Evolutionary conservation across 2,888 invertebrate species (phyloP), one percentile per base, ranked within the genome.

Genomic region (Augochlorella aurata): DNA sequence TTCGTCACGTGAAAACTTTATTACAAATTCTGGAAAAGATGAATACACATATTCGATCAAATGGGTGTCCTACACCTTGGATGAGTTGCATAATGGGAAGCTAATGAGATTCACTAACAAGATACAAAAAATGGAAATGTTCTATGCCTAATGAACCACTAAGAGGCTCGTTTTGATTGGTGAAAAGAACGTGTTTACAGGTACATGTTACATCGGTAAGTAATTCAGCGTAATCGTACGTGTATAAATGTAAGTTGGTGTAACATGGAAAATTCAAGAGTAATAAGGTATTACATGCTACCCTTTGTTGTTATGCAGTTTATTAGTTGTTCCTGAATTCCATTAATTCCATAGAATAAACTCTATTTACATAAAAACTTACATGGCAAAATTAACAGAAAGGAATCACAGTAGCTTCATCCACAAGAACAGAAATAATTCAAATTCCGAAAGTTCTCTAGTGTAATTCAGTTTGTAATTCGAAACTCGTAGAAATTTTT

Each of bases 341-440:
- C 49, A 58, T 29, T 68, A 69, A 16, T 79, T 71, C 49, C 71
- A 77, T 77, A 77, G 66, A 58, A 67, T 58, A 77, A 77, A 71
- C 45, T 79, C 58, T 77, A 77, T 77, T 77, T 79, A 76, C 79
- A 79, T 76, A 66, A 58, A 79, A 67, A 67, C 66, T 79, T 45
- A 50, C 77, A 77, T 21, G 54, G 45, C 45, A 58, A 63, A 18
- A 77, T 72, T 44, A 61, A 69, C 75, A 78, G 29, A 54, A 75
- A 78, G 61, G 75, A 75, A 29, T 75, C 68, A 18, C 69, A 68
- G 63, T 61, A 73, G 24, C 47, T 71, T 21, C 50, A 47, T 79
- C 52, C 70, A 65, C 65, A 58, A 7, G 24, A 24, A 24, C 5
- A 18, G 18, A 50, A 50, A 50, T 16, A 66, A 38, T 49, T 52